A percentile compares a stretch with the other conserved stretches of the same genome.
phyloP scores from a whole-genome alignment of 2,888 invertebrate genomes.

The Ctena decussata region DNA sequence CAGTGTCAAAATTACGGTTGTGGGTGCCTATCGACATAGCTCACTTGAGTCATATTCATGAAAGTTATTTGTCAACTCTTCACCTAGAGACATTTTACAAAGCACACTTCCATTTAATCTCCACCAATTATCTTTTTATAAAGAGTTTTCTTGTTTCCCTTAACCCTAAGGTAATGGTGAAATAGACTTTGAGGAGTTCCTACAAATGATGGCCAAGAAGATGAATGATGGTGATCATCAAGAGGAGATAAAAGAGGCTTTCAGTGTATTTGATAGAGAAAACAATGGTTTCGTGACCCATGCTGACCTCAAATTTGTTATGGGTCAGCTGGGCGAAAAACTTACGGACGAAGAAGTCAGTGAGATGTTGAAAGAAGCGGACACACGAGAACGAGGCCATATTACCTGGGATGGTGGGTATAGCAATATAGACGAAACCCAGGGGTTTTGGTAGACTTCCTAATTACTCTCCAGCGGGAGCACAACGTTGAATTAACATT shows the following conservation, averaged over 20 bases:
- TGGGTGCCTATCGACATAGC: too few relatives aligned
- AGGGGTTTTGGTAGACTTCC: too few relatives aligned
- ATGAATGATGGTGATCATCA: constrained; percentile 54
- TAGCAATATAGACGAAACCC: too few relatives aligned
- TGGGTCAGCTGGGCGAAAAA: constrained; percentile 62
- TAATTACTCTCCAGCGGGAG: too few relatives aligned
- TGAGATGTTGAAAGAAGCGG: constrained; percentile 63
- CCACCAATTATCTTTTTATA: too few relatives aligned
- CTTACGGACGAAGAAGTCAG: constrained; percentile 63
- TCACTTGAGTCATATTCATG: too few relatives aligned
- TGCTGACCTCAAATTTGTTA: constrained; percentile 57
- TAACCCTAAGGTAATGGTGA: constrained; percentile 46
- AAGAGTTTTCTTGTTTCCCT: not conserved
- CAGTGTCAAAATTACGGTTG: too few relatives aligned
- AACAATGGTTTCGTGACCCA: constrained; percentile 46
- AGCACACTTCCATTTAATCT: too few relatives aligned
- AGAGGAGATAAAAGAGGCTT: constrained; percentile 51
- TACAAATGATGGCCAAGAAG: constrained; percentile 64
- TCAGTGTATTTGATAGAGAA: constrained; percentile 62
- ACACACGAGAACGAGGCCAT: constrained; percentile 34
- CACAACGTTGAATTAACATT: too few relatives aligned
- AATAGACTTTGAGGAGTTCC: constrained; percentile 64
- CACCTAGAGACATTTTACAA: too few relatives aligned
- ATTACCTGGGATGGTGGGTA: constrained; percentile 54
- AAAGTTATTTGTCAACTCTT: too few relatives aligned